Percentiles rank a stretch among this genome's conserved stretches.
phyloP scores from a whole-genome alignment of 2,888 invertebrate genomes.

The Andrena fulva region DNA sequence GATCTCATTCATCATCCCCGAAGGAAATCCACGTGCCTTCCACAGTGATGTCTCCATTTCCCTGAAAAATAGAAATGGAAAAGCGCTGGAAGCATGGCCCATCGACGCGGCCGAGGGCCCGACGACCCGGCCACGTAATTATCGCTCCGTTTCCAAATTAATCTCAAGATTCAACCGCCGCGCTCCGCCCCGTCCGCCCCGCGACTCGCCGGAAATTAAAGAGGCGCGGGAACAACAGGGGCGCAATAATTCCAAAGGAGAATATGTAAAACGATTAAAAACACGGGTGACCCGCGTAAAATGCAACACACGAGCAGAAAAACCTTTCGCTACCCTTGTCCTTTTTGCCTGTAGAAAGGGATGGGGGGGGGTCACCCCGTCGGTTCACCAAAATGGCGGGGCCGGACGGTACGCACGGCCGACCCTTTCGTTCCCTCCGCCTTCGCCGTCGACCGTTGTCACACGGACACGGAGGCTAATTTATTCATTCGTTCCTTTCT shows the following conservation, averaged over 20 bases:
- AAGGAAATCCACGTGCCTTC: neutral
- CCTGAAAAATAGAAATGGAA: neutral
- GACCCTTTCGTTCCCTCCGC: slow-evolving; percentile 32
- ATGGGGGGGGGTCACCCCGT: slow-evolving; percentile 6
- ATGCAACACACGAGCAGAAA: slow-evolving; percentile 65
- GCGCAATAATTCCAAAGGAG: slow-evolving; percentile 63
- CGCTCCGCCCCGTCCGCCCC: neutral
- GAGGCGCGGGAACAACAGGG: slow-evolving; percentile 34
- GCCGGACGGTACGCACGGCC: slow-evolving; percentile 21
- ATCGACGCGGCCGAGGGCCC: neutral
- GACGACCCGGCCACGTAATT: slow-evolving; percentile 3
- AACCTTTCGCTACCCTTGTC: slow-evolving; percentile 65
- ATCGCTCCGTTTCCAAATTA: slow-evolving; percentile 34
- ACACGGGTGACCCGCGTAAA: slow-evolving; percentile 64
- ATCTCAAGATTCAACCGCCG: slow-evolving; percentile 40
- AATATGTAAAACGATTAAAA: slow-evolving; percentile 59
- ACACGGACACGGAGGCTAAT: slow-evolving; percentile 77
- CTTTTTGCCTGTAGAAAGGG: slow-evolving; percentile 47
- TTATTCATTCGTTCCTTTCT: slow-evolving; percentile 84
- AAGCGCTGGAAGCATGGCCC: neutral
- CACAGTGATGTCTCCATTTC: neutral
- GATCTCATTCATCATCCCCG: neutral
- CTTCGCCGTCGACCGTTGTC: slow-evolving; percentile 62
- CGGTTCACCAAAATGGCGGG: slow-evolving; percentile 83
- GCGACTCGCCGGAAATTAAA: slow-evolving; percentile 55